Conservation (phyloP, 2,888 invertebrate species). For the Drosophila neotestacea region DNA sequence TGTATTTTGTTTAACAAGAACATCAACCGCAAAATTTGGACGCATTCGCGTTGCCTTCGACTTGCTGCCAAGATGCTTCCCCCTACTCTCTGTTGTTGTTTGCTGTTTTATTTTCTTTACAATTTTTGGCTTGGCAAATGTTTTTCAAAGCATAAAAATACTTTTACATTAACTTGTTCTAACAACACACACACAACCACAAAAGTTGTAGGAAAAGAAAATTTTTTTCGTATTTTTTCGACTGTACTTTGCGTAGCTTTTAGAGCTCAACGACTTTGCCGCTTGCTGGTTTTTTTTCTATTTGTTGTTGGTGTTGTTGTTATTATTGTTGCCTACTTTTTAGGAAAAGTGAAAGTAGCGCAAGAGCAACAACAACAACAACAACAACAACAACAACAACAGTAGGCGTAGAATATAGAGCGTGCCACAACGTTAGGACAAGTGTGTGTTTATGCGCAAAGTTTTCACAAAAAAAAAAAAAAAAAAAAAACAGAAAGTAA, state of each 20-base stretch:
- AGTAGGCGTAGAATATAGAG: constrained; percentile 41
- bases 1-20: constrained; percentile 67
- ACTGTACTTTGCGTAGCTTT: constrained; percentile 68
- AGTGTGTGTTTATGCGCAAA: constrained; percentile 71
- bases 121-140: constrained; percentile 76
- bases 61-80: constrained; percentile 10
- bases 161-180: constrained; percentile 80
- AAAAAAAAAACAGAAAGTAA: constrained; percentile 17
- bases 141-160: constrained; percentile 82
- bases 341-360: constrained; percentile 55
- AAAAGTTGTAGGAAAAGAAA: constrained; percentile 71
- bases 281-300: constrained; percentile 46
- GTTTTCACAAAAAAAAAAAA: constrained; percentile 38
- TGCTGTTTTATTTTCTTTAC: constrained; percentile 74
- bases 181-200: constrained; percentile 54
- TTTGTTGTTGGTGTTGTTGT: constrained; percentile 40
- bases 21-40: constrained; percentile 58
- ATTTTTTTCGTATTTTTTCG: constrained; percentile 6
- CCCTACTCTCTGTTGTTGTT: constrained; percentile 40
- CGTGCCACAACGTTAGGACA: constrained; percentile 56
- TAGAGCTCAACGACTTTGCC: constrained; percentile 77
- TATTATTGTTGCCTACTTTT: constrained; percentile 66
- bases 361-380: constrained; percentile 49
- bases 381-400: constrained; percentile 7
- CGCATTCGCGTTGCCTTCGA: constrained; percentile 22